Conservation (phyloP, 2,113 vertebrate genomes). For the Lepus europaeus region DNA sequence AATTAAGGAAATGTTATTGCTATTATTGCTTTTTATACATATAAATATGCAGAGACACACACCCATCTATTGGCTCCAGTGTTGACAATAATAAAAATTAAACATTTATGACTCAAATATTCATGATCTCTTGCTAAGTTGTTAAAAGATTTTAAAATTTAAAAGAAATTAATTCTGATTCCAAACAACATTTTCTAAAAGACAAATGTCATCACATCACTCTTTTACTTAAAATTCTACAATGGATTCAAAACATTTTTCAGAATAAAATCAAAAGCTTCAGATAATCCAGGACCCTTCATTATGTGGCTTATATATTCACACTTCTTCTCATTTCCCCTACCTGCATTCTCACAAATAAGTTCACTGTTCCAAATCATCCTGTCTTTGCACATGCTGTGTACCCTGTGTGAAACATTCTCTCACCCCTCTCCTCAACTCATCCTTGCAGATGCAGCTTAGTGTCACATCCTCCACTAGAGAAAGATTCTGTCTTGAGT, state of each 20-base stretch:
- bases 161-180: slow-evolving; percentile 32
- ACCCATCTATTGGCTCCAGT: slow-evolving; percentile 41
- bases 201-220: slow-evolving; percentile 9
- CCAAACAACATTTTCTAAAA: slow-evolving; percentile 46
- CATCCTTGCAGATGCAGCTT: neutral
- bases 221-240: slow-evolving; percentile 39
- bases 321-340: slow-evolving; percentile 18
- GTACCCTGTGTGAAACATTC: neutral
- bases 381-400: neutral
- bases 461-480: neutral
- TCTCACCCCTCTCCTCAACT: neutral
- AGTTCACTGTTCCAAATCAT: neutral
- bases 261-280: slow-evolving; percentile 43
- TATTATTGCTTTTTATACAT: slow-evolving; percentile 75
- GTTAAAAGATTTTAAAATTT: slow-evolving; percentile 9
- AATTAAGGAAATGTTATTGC: slow-evolving; percentile 82
- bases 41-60: slow-evolving; percentile 68
- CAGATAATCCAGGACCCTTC: neutral
- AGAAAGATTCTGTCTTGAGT: neutral
- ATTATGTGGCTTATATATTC: neutral
- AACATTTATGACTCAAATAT: slow-evolving; percentile 65
- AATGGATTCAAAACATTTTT: slow-evolving; percentile 40
- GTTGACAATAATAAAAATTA: slow-evolving; percentile 69
- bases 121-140: slow-evolving; percentile 58
- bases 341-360: neutral